These are phyloP conservation scores for Pantala flavescens DNA, from an alignment of 1,140 invertebrate genomes.

Conservation along the genomic window DNA sequence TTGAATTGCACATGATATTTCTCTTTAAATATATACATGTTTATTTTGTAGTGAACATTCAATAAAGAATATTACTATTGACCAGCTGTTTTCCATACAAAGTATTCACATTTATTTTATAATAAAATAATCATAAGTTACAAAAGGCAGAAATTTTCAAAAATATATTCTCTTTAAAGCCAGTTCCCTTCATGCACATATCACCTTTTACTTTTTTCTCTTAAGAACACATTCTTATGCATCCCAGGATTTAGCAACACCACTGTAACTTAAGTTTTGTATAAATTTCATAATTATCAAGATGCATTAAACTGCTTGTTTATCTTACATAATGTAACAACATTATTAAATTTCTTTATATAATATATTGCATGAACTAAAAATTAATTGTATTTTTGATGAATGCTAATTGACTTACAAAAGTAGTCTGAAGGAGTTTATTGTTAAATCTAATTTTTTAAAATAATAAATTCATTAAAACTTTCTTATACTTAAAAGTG, in stretches of 20 bases:
- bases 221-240: not conserved
- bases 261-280: not conserved
- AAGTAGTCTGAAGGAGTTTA: too few relatives aligned
- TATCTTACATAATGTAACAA: too few relatives aligned
- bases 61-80: not conserved
- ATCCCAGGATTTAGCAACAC: not conserved
- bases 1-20: not conserved
- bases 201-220: too few relatives aligned
- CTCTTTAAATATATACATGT: not conserved
- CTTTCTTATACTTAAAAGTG: too few relatives aligned
- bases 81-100: not conserved
- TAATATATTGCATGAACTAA: too few relatives aligned
- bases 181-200: too few relatives aligned
- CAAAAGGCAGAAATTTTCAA: not conserved
- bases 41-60: not conserved
- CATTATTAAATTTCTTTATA: too few relatives aligned
- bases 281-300: not conserved
- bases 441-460: too few relatives aligned
- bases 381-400: too few relatives aligned
- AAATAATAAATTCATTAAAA: too few relatives aligned
- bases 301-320: not conserved
- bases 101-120: not conserved
- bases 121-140: not conserved
- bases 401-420: too few relatives aligned
- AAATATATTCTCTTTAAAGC: not conserved